Conservation (phyloP, 2,797 vertebrate genomes). For the Falco rusticolus region DNA sequence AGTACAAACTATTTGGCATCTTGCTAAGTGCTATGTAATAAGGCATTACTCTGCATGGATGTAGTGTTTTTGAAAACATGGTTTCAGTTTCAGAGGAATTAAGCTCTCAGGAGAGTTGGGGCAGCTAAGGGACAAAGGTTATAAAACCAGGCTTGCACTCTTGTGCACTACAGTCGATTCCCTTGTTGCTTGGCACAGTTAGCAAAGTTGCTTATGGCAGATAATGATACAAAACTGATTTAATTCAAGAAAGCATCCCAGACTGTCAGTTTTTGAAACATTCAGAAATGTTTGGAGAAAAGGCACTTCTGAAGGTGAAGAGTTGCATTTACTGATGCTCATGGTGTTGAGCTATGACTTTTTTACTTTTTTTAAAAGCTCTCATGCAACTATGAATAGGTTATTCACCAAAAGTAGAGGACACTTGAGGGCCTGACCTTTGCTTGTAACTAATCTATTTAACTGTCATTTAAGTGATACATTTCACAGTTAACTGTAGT, state of each 20-base stretch:
- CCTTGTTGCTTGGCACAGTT: background rate
- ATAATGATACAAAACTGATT: background rate
- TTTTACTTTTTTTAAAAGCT: background rate
- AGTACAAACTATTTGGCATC: background rate
- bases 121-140: background rate
- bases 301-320: background rate
- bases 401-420: background rate
- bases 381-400: background rate
- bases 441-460: slow-evolving; percentile 6
- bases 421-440: slow-evolving; percentile 13
- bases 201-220: background rate
- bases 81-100: background rate
- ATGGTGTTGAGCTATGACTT: background rate
- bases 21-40: background rate
- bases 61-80: background rate
- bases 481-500: background rate
- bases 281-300: background rate
- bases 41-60: background rate
- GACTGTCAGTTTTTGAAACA: background rate
- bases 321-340: background rate
- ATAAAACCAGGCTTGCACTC: background rate
- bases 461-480: background rate
- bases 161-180: background rate
- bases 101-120: background rate
- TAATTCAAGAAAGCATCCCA: background rate